These are phyloP conservation scores for Scolopax rusticola DNA, from an alignment of 2,797 vertebrate species.

Conservation along the genomic window DNA sequence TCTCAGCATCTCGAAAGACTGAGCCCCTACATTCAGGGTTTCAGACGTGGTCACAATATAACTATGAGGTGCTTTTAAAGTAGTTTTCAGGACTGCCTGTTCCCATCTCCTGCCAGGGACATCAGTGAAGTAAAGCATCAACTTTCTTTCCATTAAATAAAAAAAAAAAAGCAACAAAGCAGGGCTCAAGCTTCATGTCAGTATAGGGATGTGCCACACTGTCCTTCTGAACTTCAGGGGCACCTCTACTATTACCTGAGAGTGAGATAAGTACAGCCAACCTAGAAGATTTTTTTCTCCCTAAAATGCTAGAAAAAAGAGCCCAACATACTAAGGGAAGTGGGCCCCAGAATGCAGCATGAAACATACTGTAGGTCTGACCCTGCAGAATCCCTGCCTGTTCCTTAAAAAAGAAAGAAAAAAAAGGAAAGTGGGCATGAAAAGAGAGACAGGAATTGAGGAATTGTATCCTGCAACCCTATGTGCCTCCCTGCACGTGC, in stretches of 20 bases:
- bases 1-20: not conserved
- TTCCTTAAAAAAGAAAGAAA: too few species aligned
- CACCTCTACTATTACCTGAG: not conserved
- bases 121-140: not conserved
- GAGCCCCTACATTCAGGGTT: not conserved
- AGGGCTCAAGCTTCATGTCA: not conserved
- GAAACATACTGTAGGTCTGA: not conserved
- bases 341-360: not conserved
- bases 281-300: not conserved
- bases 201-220: not conserved
- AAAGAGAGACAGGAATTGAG: not conserved
- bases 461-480: accelerated
- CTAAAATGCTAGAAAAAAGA: not conserved
- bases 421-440: not conserved
- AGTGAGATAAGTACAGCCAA: not conserved
- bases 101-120: not conserved
- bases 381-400: not conserved
- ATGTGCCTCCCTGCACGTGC: not conserved
- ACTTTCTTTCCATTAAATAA: not conserved
- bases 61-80: not conserved
- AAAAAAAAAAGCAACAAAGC: not conserved
- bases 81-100: not conserved
- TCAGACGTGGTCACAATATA: not conserved
- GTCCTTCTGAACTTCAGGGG: not conserved
- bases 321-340: not conserved